A percentile compares a stretch with the other conserved stretches of the same genome.
Conservation (phyloP, 2,113 vertebrate species). For the Dinomys branickii region DNA sequence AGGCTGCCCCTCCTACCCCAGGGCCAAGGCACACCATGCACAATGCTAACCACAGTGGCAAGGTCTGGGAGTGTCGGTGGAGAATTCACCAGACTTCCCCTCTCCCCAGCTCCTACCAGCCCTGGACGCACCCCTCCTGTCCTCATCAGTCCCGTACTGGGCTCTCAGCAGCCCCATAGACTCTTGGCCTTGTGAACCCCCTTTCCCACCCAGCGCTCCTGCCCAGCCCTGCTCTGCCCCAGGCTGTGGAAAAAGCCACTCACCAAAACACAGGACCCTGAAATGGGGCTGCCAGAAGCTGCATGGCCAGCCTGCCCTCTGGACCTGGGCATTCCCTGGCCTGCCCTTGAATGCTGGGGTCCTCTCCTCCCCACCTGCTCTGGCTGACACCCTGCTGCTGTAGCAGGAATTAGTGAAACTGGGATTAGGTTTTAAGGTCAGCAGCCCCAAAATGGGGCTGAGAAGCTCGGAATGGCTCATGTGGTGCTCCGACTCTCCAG, state of each 20-base stretch:
- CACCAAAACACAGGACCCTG: fast-evolving
- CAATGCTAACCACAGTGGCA: not conserved
- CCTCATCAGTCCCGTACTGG: no score
- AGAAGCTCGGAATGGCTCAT: not conserved
- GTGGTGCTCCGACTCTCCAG: not conserved
- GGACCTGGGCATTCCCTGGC: not conserved
- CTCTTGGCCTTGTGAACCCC: not conserved
- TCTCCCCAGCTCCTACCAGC: not conserved
- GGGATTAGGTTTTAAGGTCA: not conserved
- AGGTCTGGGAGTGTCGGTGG: fast-evolving
- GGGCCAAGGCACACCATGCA: not conserved
- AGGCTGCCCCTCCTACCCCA: no score
- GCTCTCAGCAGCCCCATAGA: not conserved
- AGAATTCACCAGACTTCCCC: no score
- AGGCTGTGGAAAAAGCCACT: not conserved
- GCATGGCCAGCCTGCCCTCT: no score
- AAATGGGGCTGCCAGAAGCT: fast-evolving
- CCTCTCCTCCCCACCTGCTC: not conserved
- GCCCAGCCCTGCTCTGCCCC: no score
- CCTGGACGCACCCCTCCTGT: fast-evolving
- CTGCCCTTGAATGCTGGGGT: not conserved
- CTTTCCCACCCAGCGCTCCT: not conserved
- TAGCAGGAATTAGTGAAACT: not conserved
- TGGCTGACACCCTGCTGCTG: no score
- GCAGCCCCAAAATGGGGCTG: not conserved